These are phyloP conservation scores for Cyclophora albipunctata DNA, from an alignment of 2,888 invertebrate genomes.

Conservation along the genomic window DNA sequence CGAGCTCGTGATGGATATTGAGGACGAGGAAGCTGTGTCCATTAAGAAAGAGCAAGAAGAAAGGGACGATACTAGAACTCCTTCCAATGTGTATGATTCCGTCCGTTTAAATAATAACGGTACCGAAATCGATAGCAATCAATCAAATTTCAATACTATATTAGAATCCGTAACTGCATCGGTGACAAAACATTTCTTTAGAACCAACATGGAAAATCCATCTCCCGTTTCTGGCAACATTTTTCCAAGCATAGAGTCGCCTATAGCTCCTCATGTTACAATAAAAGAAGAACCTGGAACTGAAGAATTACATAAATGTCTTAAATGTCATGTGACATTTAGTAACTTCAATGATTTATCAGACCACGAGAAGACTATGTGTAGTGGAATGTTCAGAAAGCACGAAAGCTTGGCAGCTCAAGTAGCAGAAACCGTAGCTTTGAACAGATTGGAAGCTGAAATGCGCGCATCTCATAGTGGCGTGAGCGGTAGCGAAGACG, in stretches of 20 bases:
- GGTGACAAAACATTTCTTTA: slow-evolving; percentile 83
- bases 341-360: slow-evolving; percentile 76
- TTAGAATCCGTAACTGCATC: slow-evolving; percentile 84
- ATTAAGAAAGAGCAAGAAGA: slow-evolving; percentile 67
- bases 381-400: slow-evolving; percentile 74
- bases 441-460: slow-evolving; percentile 68
- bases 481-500: slow-evolving; percentile 78
- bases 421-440: slow-evolving; percentile 79
- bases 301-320: slow-evolving; percentile 67
- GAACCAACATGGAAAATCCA: slow-evolving; percentile 80
- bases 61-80: slow-evolving; percentile 38
- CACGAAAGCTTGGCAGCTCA: slow-evolving; percentile 87
- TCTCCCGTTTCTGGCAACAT: slow-evolving; percentile 72
- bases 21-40: slow-evolving; percentile 69
- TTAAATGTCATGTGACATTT: slow-evolving; percentile 76
- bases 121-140: slow-evolving; percentile 57
- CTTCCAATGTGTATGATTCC: slow-evolving; percentile 42
- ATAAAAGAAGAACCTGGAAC: slow-evolving; percentile 60
- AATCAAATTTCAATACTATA: slow-evolving; percentile 81
- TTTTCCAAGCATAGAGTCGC: slow-evolving; percentile 52
- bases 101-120: slow-evolving; percentile 47
- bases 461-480: slow-evolving; percentile 68
- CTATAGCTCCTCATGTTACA: slow-evolving; percentile 38
- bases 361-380: slow-evolving; percentile 82
- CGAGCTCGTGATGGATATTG: slow-evolving; percentile 82